phyloP scores from a whole-genome alignment of 2,113 vertebrate species.

The Phylloscopus trochiloides region DNA sequence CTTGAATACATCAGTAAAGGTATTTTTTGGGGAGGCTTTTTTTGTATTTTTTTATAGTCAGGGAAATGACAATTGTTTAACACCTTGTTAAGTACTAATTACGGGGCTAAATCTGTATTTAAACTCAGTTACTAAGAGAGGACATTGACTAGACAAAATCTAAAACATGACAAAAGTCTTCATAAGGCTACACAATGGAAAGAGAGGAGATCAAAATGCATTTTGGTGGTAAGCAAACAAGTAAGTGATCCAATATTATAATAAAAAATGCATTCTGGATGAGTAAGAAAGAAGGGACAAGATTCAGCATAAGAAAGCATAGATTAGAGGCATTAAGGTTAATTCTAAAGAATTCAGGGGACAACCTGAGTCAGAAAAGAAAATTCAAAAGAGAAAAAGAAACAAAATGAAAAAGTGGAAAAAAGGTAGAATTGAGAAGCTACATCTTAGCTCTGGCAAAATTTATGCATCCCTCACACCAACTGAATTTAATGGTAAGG shows the following conservation, averaged over 20 bases:
- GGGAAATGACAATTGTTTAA: not conserved
- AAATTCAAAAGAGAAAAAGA: not conserved
- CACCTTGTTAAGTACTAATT: not conserved
- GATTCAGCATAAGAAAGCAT: not conserved
- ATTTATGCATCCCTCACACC: not conserved
- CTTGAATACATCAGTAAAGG: not conserved
- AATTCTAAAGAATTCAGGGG: not conserved
- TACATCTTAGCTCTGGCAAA: not conserved
- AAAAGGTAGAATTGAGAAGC: not conserved
- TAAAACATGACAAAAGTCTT: not conserved
- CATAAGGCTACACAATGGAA: not conserved
- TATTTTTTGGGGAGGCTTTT: not conserved
- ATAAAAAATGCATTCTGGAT: not conserved
- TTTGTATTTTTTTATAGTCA: not conserved
- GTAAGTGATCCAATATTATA: not conserved
- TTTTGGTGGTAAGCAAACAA: not conserved
- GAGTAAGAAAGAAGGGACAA: not conserved
- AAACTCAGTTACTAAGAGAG: not conserved
- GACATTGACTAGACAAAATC: not conserved
- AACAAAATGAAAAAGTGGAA: not conserved
- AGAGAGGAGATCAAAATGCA: not conserved
- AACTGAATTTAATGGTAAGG: not conserved
- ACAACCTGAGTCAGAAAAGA: not conserved
- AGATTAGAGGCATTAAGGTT: not conserved
- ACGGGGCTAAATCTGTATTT: not conserved